These are phyloP conservation scores for Ectemnius continuus DNA, from an alignment of 2,888 invertebrate genomes.

Conservation along the genomic window DNA sequence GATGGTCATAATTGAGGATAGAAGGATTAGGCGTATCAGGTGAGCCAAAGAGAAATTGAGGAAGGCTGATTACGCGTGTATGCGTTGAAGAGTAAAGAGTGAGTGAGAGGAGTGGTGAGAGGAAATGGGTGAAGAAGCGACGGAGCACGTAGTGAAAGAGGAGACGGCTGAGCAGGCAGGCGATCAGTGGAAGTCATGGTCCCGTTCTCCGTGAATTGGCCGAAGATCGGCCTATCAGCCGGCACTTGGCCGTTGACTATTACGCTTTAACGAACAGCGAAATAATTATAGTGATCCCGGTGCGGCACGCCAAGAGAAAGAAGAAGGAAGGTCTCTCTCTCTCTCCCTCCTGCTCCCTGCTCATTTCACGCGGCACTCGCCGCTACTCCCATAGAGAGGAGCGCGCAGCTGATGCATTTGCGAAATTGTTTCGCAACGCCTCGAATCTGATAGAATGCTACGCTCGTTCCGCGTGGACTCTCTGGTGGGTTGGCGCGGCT, in stretches of 20 bases:
- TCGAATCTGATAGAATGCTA: conserved; percentile 55
- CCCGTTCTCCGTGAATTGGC: conserved; percentile 35
- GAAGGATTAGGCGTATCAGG: conserved; percentile 33
- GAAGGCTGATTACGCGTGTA: conserved; percentile 18
- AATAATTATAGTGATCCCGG: conserved; percentile 63
- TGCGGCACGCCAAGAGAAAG: conserved; percentile 20
- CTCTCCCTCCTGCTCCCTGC: neutral
- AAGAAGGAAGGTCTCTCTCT: too few species aligned
- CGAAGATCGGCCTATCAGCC: conserved; percentile 36
- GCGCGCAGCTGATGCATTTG: conserved; percentile 52
- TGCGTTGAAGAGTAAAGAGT: conserved; percentile 1
- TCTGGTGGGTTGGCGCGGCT: conserved; percentile 1
- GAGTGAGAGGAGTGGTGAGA: neutral
- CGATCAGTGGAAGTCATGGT: conserved; percentile 10
- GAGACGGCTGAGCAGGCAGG: neutral
- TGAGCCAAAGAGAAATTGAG: conserved; percentile 28
- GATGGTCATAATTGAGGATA: conserved; percentile 9
- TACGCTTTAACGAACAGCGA: conserved; percentile 61
- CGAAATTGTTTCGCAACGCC: conserved; percentile 64
- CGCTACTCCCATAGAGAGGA: conserved; percentile 16
- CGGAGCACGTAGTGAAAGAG: conserved; percentile 1
- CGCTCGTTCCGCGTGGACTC: conserved; percentile 33
- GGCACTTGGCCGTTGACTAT: conserved; percentile 41
- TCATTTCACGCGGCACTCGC: neutral
- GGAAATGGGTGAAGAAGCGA: conserved; percentile 3